Percentiles rank a stretch among this genome's conserved stretches.
Evolutionary conservation across 1,140 invertebrate species (phyloP).

Genomic region (Octopus sinensis): DNA sequence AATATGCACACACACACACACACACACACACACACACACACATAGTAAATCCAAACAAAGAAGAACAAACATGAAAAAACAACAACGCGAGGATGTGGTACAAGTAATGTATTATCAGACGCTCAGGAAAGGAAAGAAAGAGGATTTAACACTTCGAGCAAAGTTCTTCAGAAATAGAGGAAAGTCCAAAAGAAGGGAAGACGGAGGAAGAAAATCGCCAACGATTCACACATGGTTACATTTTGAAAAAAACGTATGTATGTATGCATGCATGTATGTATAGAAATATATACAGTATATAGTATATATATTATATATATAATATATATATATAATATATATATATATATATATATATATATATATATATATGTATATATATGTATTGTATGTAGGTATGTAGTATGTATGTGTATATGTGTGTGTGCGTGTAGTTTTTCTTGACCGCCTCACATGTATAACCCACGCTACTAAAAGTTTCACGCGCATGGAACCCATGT

Average conservation of each 20-base stretch:
- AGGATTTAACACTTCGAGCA: too few relatives aligned
- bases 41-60: not conserved
- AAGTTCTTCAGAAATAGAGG: too few relatives aligned
- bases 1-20: not conserved
- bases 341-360: not conserved
- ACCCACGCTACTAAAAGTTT: too few relatives aligned
- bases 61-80: too few relatives aligned
- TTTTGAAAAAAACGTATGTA: not conserved
- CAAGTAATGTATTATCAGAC: too few relatives aligned
- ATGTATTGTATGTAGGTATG: not conserved
- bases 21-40: not conserved
- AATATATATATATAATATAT: not conserved
- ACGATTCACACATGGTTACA: not conserved
- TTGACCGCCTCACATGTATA: too few relatives aligned
- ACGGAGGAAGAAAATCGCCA: too few relatives aligned
- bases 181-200: too few relatives aligned
- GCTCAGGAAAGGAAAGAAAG: too few relatives aligned
- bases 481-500: too few relatives aligned
- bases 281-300: not conserved
- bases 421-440: too few relatives aligned
- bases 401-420: not conserved
- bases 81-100: too few relatives aligned
- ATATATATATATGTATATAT: not conserved
- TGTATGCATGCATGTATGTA: not conserved
- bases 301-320: conserved; percentile 5